These are phyloP conservation scores for Thunnus maccoyii DNA, from an alignment of 2,113 vertebrate genomes.

Conservation along the genomic window DNA sequence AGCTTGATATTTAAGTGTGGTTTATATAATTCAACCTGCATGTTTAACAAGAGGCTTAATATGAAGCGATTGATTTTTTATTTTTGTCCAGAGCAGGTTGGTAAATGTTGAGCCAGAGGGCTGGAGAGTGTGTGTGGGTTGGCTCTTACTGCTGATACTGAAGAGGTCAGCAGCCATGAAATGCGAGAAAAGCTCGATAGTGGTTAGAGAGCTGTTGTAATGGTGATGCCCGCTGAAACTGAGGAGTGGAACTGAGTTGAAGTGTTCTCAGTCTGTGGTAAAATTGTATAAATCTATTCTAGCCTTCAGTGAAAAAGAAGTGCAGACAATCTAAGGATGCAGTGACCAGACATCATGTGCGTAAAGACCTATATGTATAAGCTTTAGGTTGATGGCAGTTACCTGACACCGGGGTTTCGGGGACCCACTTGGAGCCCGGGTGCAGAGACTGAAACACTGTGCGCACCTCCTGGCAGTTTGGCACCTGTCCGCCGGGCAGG, in stretches of 20 bases:
- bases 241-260: neutral
- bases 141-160: slow-evolving; percentile 19
- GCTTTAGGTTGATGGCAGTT: slow-evolving; percentile 41
- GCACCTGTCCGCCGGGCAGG: slow-evolving; percentile 76
- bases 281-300: neutral
- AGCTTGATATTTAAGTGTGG: slow-evolving; percentile 24
- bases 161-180: slow-evolving; percentile 41
- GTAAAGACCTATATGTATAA: slow-evolving; percentile 2
- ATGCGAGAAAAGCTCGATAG: neutral
- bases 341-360: neutral
- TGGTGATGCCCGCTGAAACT: neutral
- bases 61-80: neutral
- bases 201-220: neutral
- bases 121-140: slow-evolving; percentile 45
- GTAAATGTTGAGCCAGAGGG: slow-evolving; percentile 34
- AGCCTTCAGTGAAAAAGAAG: neutral
- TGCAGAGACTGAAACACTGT: slow-evolving; percentile 83
- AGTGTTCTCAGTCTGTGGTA: slow-evolving; percentile 1
- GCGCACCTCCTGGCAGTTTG: slow-evolving; percentile 85
- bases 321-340: neutral
- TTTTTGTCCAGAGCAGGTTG: slow-evolving; percentile 1
- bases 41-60: slow-evolving; percentile 9
- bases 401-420: slow-evolving; percentile 86
- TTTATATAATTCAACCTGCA: slow-evolving; percentile 6
- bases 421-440: slow-evolving; percentile 86